Evolutionary conservation across 2,797 vertebrate genomes (phyloP).

Genomic region (Betta splendens): DNA sequence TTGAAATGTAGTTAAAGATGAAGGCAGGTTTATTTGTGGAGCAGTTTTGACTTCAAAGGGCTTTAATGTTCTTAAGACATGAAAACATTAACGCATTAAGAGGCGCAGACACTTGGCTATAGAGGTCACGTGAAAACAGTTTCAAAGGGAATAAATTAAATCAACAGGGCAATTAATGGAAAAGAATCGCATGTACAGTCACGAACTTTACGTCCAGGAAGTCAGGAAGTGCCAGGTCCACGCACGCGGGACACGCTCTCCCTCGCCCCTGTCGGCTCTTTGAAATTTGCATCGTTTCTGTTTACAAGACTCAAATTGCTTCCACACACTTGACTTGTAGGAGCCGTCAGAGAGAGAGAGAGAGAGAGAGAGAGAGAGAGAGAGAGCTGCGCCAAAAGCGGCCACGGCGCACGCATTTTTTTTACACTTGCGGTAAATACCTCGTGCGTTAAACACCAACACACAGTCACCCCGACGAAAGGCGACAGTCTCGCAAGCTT

Average conservation of each 20-base stretch:
- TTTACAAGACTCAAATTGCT: conserved; percentile 76
- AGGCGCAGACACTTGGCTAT: no score
- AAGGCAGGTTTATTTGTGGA: background rate
- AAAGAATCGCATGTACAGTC: background rate
- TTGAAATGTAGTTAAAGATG: background rate
- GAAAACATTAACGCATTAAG: background rate
- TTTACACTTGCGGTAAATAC: conserved; percentile 53
- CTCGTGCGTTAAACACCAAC: conserved; percentile 59
- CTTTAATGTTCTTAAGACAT: background rate
- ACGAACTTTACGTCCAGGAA: conserved; percentile 8
- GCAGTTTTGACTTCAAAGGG: conserved; percentile 3
- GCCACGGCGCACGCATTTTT: conserved; percentile 29
- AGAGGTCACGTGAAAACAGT: background rate
- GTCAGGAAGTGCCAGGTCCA: conserved; percentile 25
- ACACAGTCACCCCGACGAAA: conserved; percentile 55
- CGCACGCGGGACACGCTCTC: conserved; percentile 37
- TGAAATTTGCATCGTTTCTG: conserved; percentile 70
- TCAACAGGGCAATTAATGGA: background rate
- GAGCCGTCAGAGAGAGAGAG: conserved; percentile 26
- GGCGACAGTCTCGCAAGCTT: conserved; percentile 53
- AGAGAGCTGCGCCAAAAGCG: conserved; percentile 26
- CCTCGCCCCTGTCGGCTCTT: conserved; percentile 31
- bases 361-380: conserved; percentile 19
- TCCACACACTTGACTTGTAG: conserved; percentile 68
- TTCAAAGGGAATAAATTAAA: background rate